Base-by-base conservation (phyloP, 2,888 invertebrate genomes). In the Anoplius nigerrimus region DNA sequence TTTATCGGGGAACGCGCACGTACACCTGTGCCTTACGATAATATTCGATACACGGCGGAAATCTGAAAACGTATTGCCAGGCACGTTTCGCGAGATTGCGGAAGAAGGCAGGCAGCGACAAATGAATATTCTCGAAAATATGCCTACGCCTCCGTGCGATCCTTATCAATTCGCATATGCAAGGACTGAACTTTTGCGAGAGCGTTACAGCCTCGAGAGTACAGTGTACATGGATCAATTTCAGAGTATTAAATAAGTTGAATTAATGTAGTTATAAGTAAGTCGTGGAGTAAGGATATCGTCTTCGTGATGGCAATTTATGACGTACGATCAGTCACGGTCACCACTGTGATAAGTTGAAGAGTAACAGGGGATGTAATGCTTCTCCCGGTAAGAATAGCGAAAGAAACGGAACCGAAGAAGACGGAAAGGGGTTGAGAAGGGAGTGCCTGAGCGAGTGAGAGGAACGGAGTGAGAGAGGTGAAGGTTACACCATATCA, bases 251-350 rank as follows among this genome's bases (percentile, higher is more conserved):
- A 8, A 34, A 8, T 6, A 34, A 11, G 6, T 6, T 2, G 6
- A 34, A 34, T 34, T 34, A 34, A 34, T 3, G 8, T 34, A 2
- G 34, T 6, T 34, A 34, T 34, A 34, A 13, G 4, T 34, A 34
- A 34, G 34, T 13, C 34, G 34, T 6, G 11, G 34, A 3, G 1
- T 24, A 24, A 2, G 24, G 24, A 24, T 34, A 34, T 34, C 34
- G 11, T 34, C 11, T 27, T 77, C 68, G 57, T 58, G 58, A 20
- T 43, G 67, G 59, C 66, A 72, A 76, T 71, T 75, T 80, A 77
- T 76, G 75, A 78, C 79, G 78, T 71, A 74, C 71, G 76, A 82
- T 77, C 78, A 71, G 74, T 74, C 76, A 76, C 74, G 73, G 69
- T 71, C 74, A 72, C 62, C 72, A 59, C 72, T 70, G 70, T 66